Percentiles rank a stretch among this genome's conserved stretches.
phyloP scores from a whole-genome alignment of 2,888 invertebrate species.

The Matsumyia berberina region DNA sequence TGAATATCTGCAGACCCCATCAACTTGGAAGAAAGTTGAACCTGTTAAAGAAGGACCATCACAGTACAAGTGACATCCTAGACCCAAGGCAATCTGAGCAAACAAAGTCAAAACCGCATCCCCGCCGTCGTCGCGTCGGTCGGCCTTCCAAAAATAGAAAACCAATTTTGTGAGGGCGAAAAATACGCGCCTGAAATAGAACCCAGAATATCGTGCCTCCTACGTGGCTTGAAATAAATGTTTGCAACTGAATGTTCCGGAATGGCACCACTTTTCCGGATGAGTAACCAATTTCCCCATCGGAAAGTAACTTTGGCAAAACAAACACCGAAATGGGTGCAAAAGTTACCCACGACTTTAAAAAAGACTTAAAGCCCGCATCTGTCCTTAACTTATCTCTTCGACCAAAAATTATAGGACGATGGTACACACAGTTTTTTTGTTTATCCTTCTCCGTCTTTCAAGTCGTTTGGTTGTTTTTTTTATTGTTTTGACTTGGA shows the following conservation, averaged over 20 bases:
- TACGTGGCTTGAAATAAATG: not conserved
- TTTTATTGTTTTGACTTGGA: not conserved
- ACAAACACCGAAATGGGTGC: not conserved
- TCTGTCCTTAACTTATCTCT: not conserved
- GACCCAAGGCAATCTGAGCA: no score
- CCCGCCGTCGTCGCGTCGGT: no score
- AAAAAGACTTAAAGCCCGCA: no score
- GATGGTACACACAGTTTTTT: not conserved
- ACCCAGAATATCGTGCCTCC: not conserved
- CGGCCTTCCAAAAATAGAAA: constrained; percentile 8
- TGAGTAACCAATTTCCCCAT: constrained; percentile 4
- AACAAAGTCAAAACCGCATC: no score
- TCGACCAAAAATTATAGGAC: not conserved
- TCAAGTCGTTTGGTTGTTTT: no score
- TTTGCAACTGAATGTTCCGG: not conserved
- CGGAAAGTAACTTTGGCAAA: not conserved
- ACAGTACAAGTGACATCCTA: no score
- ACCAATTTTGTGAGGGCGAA: not conserved
- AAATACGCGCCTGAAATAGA: not conserved
- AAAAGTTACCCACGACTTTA: not conserved
- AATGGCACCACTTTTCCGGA: constrained; percentile 3
- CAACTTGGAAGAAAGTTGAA: no score
- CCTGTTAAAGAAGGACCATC: no score
- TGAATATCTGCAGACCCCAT: no score
- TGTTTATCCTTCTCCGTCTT: not conserved